Evolutionary conservation across 53 echinoderm and acorn worm species (phyloP).

Genomic region (Paelopatides confundens): DNA sequence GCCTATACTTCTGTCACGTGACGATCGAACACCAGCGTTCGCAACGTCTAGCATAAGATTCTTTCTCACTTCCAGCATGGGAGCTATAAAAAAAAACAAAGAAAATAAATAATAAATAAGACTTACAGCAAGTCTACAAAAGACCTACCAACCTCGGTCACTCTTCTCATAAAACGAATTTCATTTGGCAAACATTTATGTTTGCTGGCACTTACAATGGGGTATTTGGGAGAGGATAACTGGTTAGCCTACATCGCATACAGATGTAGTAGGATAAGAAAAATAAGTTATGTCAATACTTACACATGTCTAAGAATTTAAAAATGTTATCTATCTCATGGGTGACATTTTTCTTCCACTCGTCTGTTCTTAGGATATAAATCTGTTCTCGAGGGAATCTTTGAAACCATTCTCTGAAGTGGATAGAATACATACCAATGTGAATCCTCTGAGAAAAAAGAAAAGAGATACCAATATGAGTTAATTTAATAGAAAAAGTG

Average conservation of each 20-base stretch:
- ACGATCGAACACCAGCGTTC: neutral
- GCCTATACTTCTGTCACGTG: neutral
- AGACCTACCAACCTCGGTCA: too few relatives aligned
- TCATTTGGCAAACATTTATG: too few relatives aligned
- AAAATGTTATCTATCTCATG: neutral
- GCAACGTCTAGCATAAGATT: neutral
- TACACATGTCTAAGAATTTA: constrained; percentile 27
- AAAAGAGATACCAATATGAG: too few relatives aligned
- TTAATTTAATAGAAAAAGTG: too few relatives aligned
- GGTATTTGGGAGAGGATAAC: too few relatives aligned
- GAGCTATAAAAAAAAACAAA: constrained; percentile 22
- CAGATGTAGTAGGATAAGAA: too few relatives aligned
- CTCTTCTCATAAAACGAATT: too few relatives aligned
- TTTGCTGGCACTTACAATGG: too few relatives aligned
- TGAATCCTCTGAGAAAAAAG: constrained; percentile 5
- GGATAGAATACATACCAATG: constrained; percentile 38
- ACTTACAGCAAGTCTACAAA: too few relatives aligned
- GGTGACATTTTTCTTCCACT: constrained; percentile 18
- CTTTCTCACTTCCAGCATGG: neutral
- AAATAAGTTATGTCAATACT: neutral
- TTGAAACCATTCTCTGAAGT: constrained; percentile 46
- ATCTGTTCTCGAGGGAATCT: constrained; percentile 47
- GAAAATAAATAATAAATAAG: too few relatives aligned
- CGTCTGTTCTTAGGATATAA: constrained; percentile 14
- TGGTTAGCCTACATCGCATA: too few relatives aligned